These are phyloP conservation scores for Casuarius casuarius DNA, from an alignment of 2,113 vertebrate species.

Conservation along the genomic window DNA sequence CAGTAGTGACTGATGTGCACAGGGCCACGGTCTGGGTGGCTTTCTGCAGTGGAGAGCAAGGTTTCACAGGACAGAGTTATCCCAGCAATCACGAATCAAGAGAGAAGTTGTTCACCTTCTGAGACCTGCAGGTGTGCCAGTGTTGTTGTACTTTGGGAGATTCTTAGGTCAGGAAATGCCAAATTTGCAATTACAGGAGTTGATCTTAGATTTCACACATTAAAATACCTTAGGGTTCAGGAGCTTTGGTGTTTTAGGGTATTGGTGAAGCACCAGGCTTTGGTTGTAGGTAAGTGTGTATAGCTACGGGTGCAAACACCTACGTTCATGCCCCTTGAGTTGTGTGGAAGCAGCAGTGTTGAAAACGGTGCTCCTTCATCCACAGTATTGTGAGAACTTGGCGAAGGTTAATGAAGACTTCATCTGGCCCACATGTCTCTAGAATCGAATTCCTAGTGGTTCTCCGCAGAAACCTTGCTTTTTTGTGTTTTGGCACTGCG, in stretches of 20 bases:
- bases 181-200: neutral
- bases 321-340: neutral
- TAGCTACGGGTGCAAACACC: neutral
- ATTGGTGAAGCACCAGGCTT: neutral
- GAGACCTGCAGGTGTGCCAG: neutral
- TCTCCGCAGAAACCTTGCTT: neutral
- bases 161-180: neutral
- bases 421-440: neutral
- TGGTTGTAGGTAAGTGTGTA: neutral
- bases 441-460: neutral
- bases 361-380: neutral
- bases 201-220: neutral
- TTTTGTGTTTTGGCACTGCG: neutral
- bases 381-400: neutral
- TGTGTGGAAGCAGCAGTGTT: neutral
- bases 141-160: neutral
- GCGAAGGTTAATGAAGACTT: neutral
- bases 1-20: neutral
- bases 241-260: neutral
- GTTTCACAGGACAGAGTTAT: neutral
- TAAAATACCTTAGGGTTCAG: neutral
- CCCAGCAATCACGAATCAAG: neutral
- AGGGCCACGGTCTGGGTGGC: neutral
- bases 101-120: neutral
- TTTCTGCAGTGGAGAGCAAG: neutral